Evolutionary conservation across 2,113 vertebrate species (phyloP), one percentile per base, ranked within the genome.

Genomic region (Genyomyrus donnyi): DNA sequence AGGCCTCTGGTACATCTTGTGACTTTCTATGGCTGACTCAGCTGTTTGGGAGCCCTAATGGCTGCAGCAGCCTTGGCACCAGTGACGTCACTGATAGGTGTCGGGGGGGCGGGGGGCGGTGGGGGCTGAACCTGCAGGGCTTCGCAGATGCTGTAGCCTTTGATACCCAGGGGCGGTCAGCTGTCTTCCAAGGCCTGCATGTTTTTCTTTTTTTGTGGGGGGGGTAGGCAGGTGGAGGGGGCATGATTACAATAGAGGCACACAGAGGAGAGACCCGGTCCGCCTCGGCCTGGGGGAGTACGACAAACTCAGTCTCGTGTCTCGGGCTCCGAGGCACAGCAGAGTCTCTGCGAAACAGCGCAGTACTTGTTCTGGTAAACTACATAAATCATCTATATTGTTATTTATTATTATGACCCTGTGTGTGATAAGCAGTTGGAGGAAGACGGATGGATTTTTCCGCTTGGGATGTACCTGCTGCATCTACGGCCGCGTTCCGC

Each of bases 11-110:
- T 93, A 95, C 94, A 94, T 95, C 94, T 95, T 95, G 96, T 95
- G 94, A 93, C 94, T 96, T 95, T 35, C 49, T 39, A 24, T 13
- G 21, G 93, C 95, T 95, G 95, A 97, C 96, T 97, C 96, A 95
- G 95, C 96, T 95, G 96, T 96, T 96, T 96, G 90, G 92, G 92
- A 93, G 93, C 88, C 90, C 88, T 94, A 95, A 95, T 95, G 94
- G 95, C 95, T 92, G 95, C 94, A 95, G 94, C 93, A 96, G 95
- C 96, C 96, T 96, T 96, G 96, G 91, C 52, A 91, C 89, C 88
- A 0, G 46, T 94, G 94, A 96, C 94, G 94, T 97, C 96, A 96
- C 93, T 95, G 96, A 97, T 97, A 97, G 91, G 89, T 94, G 89
- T 90, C 88, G 94, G 94, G 94, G 94, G 94, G 94, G 35, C 1